Base-by-base conservation (phyloP, 2,888 invertebrate genomes). In the Drosophila fungiperda region DNA sequence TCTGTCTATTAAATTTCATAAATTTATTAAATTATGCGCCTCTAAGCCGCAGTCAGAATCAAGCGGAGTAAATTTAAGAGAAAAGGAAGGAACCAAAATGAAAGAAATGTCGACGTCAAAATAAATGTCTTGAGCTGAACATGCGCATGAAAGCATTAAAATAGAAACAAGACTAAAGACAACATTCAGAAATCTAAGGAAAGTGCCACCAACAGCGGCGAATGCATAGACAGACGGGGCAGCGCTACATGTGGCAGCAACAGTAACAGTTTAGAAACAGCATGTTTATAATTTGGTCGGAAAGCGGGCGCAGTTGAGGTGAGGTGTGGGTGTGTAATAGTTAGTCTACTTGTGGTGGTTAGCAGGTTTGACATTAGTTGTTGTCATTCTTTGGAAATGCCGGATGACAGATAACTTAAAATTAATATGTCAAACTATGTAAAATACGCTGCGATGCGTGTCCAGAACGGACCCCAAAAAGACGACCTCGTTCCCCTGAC, bases 381-480 rank as follows among this genome's bases (percentile, higher is more conserved):
- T 70, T 82, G 90, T 82, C 90, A 88, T 66, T 73, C 17, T 33
- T 60, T 48, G 58, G 63, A 79, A 60, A 36, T 68, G 68, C 68
- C 52, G 29, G 68, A 48, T 80, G 84, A 73, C 87, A 86, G 63
- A 57, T 68, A 72, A 77, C 80, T 71, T 57, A 78, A 87, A 85
- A 85, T 85, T 78, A 85, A 85, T 85, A 90, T 85, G 90, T 85
- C 85, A 90, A 84, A 86, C 90, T 84, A 90, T 84, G 89, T 80
- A 73, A 49, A 68, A 73, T 73, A 55, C 61, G 65, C 64, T 20
- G 12, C 70, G 87, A 84, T 74, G 82, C 89, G 83, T 83, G 90
- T 76, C 83, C 77, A 75, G 64, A 54, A 65, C 53, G 76, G 70
- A 79, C 49, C 62, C 33, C 48, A 23, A 48, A 45, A 29, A 36